Evolutionary conservation across 2,113 vertebrate genomes (phyloP).

Genomic region (Cinclus mexicanus): DNA sequence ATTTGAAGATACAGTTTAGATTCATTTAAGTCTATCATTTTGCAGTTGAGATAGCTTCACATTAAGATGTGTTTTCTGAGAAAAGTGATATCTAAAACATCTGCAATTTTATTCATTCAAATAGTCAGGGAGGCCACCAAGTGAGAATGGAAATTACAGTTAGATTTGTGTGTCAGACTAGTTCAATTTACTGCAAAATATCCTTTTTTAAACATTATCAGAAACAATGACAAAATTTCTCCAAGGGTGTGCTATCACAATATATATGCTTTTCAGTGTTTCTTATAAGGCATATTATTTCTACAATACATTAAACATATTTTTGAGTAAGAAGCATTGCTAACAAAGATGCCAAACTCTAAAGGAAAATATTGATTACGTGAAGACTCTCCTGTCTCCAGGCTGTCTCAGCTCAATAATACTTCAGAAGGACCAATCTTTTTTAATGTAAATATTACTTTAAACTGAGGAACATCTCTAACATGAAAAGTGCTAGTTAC

Average conservation of each 20-base stretch:
- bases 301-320: not conserved
- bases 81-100: not conserved
- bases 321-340: not conserved
- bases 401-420: not conserved
- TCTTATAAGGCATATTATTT: not conserved
- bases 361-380: not conserved
- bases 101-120: not conserved
- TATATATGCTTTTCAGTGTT: not conserved
- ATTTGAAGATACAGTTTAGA: not conserved
- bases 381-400: not conserved
- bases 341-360: not conserved
- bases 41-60: not conserved
- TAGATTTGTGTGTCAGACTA: not conserved
- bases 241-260: not conserved
- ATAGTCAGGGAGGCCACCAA: not conserved
- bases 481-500: not conserved
- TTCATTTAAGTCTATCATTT: not conserved
- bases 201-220: not conserved
- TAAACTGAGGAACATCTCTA: not conserved
- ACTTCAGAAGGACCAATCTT: not conserved
- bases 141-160: not conserved
- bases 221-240: not conserved
- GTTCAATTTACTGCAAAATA: not conserved
- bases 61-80: not conserved
- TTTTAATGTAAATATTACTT: constrained; percentile 13